These are phyloP conservation scores for Agriotes lineatus DNA, from an alignment of 2,888 invertebrate genomes.

Conservation along the genomic window DNA sequence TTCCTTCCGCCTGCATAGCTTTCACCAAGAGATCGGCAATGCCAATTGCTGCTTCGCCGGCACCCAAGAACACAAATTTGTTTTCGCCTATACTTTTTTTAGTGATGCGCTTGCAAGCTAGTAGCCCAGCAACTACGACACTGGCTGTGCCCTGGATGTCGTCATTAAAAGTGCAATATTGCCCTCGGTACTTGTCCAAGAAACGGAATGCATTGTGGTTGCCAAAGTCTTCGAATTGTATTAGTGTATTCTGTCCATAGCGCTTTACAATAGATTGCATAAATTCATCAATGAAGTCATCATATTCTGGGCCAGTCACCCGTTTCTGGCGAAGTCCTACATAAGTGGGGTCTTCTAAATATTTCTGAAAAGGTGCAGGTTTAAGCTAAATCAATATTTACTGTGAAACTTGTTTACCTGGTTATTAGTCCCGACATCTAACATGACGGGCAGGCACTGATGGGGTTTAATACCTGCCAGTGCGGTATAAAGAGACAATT, in stretches of 20 bases:
- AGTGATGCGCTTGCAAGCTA: constrained; percentile 83
- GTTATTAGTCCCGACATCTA: constrained; percentile 97
- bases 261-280: constrained; percentile 92
- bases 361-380: constrained; percentile 73
- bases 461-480: constrained; percentile 97
- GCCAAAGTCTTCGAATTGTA: constrained; percentile 94
- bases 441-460: constrained; percentile 91
- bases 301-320: constrained; percentile 87
- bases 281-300: constrained; percentile 96
- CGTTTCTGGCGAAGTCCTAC: constrained; percentile 92
- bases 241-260: constrained; percentile 88
- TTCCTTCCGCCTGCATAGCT: constrained; percentile 68
- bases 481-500: constrained; percentile 95
- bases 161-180: constrained; percentile 98
- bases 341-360: constrained; percentile 94
- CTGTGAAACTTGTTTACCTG: constrained; percentile 68
- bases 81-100: constrained; percentile 87
- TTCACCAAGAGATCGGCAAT: constrained; percentile 41
- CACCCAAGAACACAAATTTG: constrained; percentile 91
- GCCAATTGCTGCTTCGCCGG: constrained; percentile 72
- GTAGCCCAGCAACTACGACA: constrained; percentile 93
- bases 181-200: constrained; percentile 88
- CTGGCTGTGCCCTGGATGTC: constrained; percentile 92
- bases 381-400: no score
- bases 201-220: constrained; percentile 97